These are phyloP conservation scores for Phenganax marumi DNA, from an alignment of 92 coral and sea anemone species.

Conservation along the genomic window DNA sequence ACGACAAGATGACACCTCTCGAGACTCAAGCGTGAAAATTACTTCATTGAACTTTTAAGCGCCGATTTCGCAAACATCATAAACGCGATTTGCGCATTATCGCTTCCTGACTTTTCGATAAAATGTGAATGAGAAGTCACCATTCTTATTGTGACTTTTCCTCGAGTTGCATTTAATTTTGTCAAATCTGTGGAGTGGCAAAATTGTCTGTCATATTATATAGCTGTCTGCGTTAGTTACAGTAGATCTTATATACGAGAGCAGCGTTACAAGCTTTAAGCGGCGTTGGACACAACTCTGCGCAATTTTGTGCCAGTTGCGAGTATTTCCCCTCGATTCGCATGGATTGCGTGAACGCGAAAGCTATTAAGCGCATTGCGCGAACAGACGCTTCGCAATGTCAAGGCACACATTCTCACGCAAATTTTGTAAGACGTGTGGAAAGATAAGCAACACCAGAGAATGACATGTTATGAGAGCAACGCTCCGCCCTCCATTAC, in stretches of 20 bases:
- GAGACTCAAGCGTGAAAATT: constrained; percentile 28
- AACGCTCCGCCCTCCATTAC: constrained; percentile 46
- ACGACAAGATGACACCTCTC: constrained; percentile 28
- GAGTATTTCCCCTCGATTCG: background rate
- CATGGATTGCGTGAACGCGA: background rate
- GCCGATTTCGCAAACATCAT: constrained; percentile 10
- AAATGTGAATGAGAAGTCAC: no score
- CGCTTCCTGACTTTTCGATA: background rate
- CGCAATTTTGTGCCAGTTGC: background rate
- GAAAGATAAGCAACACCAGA: constrained; percentile 31
- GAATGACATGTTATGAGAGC: constrained; percentile 43
- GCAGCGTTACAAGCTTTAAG: no score
- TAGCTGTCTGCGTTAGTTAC: no score
- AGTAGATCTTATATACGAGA: no score
- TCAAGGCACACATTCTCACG: constrained; percentile 9
- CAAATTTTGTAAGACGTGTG: constrained; percentile 20
- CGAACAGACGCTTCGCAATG: background rate
- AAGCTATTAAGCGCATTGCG: constrained; percentile 7
- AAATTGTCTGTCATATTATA: no score
- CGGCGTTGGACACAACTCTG: background rate
- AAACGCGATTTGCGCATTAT: background rate
- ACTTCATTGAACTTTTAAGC: constrained; percentile 18
- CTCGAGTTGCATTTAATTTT: no score
- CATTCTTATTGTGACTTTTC: no score
- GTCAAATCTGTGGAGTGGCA: no score